Evolutionary conservation across 1,140 invertebrate genomes (phyloP), one percentile per base, ranked within the genome.

Genomic region (Ostrea edulis): DNA sequence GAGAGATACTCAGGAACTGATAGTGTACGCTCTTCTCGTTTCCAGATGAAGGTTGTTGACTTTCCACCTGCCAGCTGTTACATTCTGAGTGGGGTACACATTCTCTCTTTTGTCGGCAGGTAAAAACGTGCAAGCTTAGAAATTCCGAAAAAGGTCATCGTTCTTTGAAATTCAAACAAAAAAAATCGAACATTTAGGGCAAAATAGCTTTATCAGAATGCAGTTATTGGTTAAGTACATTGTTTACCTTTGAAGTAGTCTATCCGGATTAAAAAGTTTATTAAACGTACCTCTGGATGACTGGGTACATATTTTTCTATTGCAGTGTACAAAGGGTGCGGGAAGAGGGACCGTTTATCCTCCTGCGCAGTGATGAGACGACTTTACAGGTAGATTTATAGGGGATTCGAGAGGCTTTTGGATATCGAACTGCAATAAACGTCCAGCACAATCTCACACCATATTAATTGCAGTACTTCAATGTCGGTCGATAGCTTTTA

Each of bases 341-440:
- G 68, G 68, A 77, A 25, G 25, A 14, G 68, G 68, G 68, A 77
- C 11, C 29, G 14, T 77, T 77, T 77, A 35, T 77, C 68, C 68
- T 77, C 11, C 68, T 77, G 68, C 25, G 68, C 25, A 77, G 68
- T 77, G 68, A 77, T 29, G 68, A 77, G 68, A 29, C 68, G 11
- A 12, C 68, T 4, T 35, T 77, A 77, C 25, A 77, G 68, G 68
- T 77, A 77, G 68, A 77, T 77, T 77, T 77, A 77, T 77, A 35
- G 68, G 68, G 68, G 68, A 29, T 77, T 25, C 25, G 25, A 77
- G 68, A 77, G 25, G 14, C 68, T 77, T 17, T 35, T 77, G 68
- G 68, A 35, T 77, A 77, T 77, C 68, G 68, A 77, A 77, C 68
- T 77, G 68, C 25, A 29, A 77, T 77, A 77, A 77, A 77, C 68